Conservation (phyloP, 2,888 invertebrate genomes). For the Petrophora chlorosata region DNA sequence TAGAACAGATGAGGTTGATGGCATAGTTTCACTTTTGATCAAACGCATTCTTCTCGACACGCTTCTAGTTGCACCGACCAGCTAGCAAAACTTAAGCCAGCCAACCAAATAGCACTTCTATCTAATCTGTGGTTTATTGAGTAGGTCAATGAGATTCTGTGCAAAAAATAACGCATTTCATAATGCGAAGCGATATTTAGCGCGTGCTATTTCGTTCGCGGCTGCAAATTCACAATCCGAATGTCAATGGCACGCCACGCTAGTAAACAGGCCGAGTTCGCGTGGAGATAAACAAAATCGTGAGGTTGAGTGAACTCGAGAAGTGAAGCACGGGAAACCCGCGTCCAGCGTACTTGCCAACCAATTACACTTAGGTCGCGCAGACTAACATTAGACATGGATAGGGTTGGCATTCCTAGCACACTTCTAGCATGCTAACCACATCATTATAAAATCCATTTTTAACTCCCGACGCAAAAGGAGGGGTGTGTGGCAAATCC, state of each 20-base stretch:
- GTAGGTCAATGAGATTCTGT: conserved; percentile 38
- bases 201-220: conserved; percentile 59
- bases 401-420: conserved; percentile 4
- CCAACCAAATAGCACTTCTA: neutral
- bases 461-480: too few species aligned
- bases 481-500: too few species aligned
- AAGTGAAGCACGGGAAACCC: conserved; percentile 42
- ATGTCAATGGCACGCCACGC: conserved; percentile 72
- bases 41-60: neutral
- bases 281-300: conserved; percentile 60
- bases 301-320: conserved; percentile 62
- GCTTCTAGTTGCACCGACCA: neutral
- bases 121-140: conserved; percentile 5
- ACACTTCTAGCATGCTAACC: too few species aligned
- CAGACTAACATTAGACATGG: conserved; percentile 42
- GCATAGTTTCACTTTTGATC: conserved; percentile 6
- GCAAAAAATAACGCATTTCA: conserved; percentile 42
- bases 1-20: conserved; percentile 9
- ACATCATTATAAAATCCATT: too few species aligned
- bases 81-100: neutral
- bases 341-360: conserved; percentile 40
- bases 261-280: conserved; percentile 37
- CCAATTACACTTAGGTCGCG: conserved; percentile 45
- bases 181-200: conserved; percentile 48
- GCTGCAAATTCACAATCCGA: conserved; percentile 55